Base-by-base conservation (phyloP, 2,888 invertebrate genomes). In the Agrotis segetum region DNA sequence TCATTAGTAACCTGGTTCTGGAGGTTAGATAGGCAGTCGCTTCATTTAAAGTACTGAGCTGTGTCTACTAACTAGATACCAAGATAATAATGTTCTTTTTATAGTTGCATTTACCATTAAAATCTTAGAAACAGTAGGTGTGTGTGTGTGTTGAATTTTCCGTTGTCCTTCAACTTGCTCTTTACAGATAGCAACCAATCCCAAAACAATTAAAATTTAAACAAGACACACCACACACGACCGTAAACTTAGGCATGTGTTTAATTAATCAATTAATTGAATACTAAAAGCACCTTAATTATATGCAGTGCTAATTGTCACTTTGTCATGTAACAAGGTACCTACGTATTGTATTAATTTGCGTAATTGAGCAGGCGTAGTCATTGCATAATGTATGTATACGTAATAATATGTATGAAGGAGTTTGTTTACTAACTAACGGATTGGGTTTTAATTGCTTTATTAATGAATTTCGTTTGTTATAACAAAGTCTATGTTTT, bases 271-370 rank as follows among this genome's bases (percentile, higher is more conserved):
- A 74, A 24, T 73, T 76, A 71, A 77, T 79, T 66, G 78, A 81
- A 72, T 79, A 68, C 68, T 79, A 71, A 81, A 71, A 64, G 55
- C 55, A 52, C 58, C 52, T 69, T 72, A 76, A 76, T 70, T 49
- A 34, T 14, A 71, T 79, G 56, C 81, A 77, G 67, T 62, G 81
- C 62, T 72, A 82, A 80, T 80, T 74, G 83, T 83, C 67, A 66
- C 46, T 66, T 58, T 67, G 66, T 71, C 82, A 74, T 74, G 71
- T 70, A 50, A 79, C 53, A 40, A 63, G 60, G 55, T 65, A 66
- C 49, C 24, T 60, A 63, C 53, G 53, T 71, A 71, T 81, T 67
- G 75, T 67, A 80, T 84, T 72, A 85, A 85, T 84, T 85, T 75
- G 73, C 68, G 14, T 77, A 84, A 71, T 74, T 65, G 66, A 59